A percentile compares a stretch with the other conserved stretches of the same genome.
These are phyloP conservation scores for Dinomys branickii DNA, from an alignment of 2,113 vertebrate genomes.

Conservation along the genomic window DNA sequence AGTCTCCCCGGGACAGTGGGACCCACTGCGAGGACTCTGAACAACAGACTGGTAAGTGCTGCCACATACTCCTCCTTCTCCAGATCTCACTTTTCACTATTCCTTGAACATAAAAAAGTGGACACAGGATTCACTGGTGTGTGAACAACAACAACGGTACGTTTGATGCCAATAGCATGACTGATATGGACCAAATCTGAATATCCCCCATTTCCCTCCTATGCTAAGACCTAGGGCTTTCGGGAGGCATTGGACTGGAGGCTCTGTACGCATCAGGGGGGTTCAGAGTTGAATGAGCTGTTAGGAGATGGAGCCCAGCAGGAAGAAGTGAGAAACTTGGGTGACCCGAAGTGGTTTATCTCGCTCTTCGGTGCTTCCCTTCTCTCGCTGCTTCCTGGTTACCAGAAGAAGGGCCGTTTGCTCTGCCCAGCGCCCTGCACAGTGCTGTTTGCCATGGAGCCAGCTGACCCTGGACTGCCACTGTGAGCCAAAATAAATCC, in stretches of 20 bases:
- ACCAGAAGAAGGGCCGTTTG: background rate
- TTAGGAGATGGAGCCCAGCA: background rate
- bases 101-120: background rate
- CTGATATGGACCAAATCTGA: background rate
- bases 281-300: background rate
- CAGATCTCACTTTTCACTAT: background rate
- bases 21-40: too few species aligned
- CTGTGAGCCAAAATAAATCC: background rate
- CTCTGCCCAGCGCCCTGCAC: background rate
- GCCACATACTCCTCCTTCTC: too few species aligned
- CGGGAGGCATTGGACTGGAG: background rate
- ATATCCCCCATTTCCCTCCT: background rate
- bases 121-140: background rate
- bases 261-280: background rate
- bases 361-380: background rate
- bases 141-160: background rate
- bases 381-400: background rate
- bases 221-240: background rate
- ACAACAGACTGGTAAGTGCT: background rate
- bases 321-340: background rate
- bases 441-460: too few species aligned
- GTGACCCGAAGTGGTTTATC: background rate
- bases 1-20: background rate
- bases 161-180: background rate
- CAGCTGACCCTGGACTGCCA: background rate